These are phyloP conservation scores for Lasioglossum oenotherae DNA, from an alignment of 2,888 invertebrate species.

Conservation along the genomic window DNA sequence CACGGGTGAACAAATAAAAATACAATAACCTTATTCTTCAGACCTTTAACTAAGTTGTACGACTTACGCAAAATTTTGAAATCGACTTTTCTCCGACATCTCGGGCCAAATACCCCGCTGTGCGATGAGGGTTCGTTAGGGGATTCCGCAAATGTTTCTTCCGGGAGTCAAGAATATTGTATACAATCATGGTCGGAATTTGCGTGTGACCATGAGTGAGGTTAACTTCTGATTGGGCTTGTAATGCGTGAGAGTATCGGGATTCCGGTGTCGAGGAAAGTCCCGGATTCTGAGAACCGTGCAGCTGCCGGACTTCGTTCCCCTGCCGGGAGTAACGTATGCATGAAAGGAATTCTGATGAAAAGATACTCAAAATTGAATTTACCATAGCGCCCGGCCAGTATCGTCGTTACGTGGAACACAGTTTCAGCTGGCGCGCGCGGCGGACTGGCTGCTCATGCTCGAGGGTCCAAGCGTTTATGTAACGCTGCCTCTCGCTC, in stretches of 20 bases:
- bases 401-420: constrained; percentile 53
- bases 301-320: constrained; percentile 41
- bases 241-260: constrained; percentile 17
- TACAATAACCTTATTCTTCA: no score
- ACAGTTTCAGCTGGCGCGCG: constrained; percentile 50
- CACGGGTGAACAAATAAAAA: no score
- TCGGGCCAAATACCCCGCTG: no score
- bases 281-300: neutral
- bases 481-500: constrained; percentile 50
- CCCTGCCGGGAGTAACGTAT: constrained; percentile 62
- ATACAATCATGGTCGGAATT: constrained; percentile 35
- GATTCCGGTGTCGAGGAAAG: constrained; percentile 25
- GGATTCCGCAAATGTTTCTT: constrained; percentile 37
- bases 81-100: no score
- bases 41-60: no score
- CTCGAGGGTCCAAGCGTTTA: constrained; percentile 52
- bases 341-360: constrained; percentile 70
- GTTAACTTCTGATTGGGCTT: constrained; percentile 35
- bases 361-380: constrained; percentile 75
- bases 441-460: neutral
- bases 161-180: constrained; percentile 9
- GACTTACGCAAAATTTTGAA: no score
- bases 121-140: constrained; percentile 12
- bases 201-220: constrained; percentile 33
- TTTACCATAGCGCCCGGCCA: constrained; percentile 57